A percentile compares a stretch with the other conserved stretches of the same genome.
phyloP scores from a whole-genome alignment of 2,113 vertebrate genomes.

The Pipra filicauda region DNA sequence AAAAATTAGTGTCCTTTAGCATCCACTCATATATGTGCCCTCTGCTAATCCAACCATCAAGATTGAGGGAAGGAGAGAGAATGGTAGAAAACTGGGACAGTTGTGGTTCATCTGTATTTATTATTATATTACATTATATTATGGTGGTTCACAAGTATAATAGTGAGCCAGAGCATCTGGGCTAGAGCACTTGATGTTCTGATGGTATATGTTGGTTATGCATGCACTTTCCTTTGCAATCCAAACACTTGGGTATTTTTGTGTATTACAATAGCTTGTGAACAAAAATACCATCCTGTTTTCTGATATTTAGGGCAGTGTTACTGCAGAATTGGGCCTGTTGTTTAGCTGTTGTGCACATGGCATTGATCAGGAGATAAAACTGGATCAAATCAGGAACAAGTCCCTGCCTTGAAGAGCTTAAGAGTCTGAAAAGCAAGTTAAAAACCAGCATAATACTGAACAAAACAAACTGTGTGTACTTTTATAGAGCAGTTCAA shows the following conservation, averaged over 20 bases:
- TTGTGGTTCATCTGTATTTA: neutral
- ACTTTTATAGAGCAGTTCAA: neutral
- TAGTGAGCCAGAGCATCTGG: neutral
- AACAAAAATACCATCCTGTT: neutral
- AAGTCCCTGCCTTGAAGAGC: neutral
- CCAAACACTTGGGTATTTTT: neutral
- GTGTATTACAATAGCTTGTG: neutral
- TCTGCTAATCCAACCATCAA: neutral
- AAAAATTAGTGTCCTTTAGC: neutral
- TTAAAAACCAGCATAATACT: neutral
- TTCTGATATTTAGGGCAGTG: neutral
- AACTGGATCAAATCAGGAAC: neutral
- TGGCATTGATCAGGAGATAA: neutral
- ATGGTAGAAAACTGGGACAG: neutral
- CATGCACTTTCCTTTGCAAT: neutral
- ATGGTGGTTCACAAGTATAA: neutral
- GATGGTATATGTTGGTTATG: neutral
- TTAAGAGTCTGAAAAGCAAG: neutral
- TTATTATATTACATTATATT: neutral
- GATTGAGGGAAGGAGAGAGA: neutral
- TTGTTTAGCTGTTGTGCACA: neutral
- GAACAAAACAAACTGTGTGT: neutral
- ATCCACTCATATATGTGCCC: neutral
- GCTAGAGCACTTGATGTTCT: neutral
- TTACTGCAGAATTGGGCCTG: neutral